A percentile compares a stretch with the other conserved stretches of the same genome.
Evolutionary conservation across 2,113 vertebrate species (phyloP).

Genomic region (Meles meles): DNA sequence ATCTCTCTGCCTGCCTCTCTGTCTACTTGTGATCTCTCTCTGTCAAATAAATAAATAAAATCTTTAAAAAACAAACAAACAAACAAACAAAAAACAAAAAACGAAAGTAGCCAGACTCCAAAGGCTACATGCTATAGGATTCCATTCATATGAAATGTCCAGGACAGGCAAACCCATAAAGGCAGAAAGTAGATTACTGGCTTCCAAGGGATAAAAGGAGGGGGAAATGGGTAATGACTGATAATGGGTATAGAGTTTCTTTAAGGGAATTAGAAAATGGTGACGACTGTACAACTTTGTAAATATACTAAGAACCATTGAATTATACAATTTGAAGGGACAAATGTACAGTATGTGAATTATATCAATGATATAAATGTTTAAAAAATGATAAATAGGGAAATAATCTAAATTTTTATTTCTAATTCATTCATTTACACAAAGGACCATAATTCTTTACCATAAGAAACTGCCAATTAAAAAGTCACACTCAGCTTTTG

Average conservation of each 20-base stretch:
- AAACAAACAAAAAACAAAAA: too few species aligned
- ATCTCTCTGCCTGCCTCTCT: too few species aligned
- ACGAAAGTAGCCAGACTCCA: neutral
- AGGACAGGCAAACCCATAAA: neutral
- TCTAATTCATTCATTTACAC: neutral
- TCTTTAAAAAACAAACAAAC: too few species aligned
- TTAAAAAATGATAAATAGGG: neutral
- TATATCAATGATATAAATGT: neutral
- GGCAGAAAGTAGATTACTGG: neutral
- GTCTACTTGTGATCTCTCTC: too few species aligned
- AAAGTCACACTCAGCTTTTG: neutral
- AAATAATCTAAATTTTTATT: conserved; percentile 5
- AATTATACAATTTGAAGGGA: neutral
- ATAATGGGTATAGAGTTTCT: neutral
- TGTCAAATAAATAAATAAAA: too few species aligned
- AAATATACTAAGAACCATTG: neutral
- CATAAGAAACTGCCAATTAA: neutral
- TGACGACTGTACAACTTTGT: neutral
- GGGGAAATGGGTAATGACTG: neutral
- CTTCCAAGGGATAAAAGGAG: neutral
- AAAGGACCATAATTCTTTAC: neutral
- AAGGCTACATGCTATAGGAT: neutral
- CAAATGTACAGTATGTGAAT: neutral
- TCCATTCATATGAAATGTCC: neutral
- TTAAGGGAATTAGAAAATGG: neutral